Evolutionary conservation across 2,797 vertebrate species (phyloP), one percentile per base, ranked within the genome.

Genomic region (Anguilla anguilla): DNA sequence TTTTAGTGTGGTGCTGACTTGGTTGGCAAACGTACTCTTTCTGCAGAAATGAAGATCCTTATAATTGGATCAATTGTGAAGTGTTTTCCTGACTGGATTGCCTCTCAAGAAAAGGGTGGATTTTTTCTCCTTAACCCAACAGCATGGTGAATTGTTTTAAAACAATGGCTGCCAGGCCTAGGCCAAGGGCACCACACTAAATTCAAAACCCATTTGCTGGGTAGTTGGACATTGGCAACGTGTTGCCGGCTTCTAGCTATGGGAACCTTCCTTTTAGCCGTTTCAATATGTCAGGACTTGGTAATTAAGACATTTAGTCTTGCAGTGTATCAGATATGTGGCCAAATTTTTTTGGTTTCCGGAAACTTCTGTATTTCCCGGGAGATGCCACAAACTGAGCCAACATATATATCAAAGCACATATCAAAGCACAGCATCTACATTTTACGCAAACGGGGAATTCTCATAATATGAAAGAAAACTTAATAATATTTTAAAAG

Each of bases 291-390:
- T 53, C 39, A 69, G 83, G 81, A n/a, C 28, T 6, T 55, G 17
- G 59, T 51, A 53, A 84, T 87, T 83, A 67, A 87, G 87, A 85
- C 17, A 17, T 79, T 57, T 46, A 69, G 19, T 28, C 31, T 43
- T 28, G 19, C 43, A 82, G 43, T 53, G 43, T 49, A 61, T n/a
- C 72, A 77, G 39, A 55, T 51, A 61, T 22, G 72, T n/a, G 46
- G 61, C 28, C 79, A 35, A 86, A 69, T 82, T 51, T 82, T 67
- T 6, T 28, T 35, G 10, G 84, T 55, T 57, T 31, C 59, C 77
- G 25, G 84, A 86, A 22, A 86, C 69, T 31, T 77, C 28, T 35
- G 43, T 35, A n/a, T 43, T 74, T 86, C 46, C 39, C 85, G 3
- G 25, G 64, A 86, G 85, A 74, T 86, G 86, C 72, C 28, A 57